Base-by-base conservation (phyloP, 2,797 vertebrate species). In the Pangasius larnaudii region DNA sequence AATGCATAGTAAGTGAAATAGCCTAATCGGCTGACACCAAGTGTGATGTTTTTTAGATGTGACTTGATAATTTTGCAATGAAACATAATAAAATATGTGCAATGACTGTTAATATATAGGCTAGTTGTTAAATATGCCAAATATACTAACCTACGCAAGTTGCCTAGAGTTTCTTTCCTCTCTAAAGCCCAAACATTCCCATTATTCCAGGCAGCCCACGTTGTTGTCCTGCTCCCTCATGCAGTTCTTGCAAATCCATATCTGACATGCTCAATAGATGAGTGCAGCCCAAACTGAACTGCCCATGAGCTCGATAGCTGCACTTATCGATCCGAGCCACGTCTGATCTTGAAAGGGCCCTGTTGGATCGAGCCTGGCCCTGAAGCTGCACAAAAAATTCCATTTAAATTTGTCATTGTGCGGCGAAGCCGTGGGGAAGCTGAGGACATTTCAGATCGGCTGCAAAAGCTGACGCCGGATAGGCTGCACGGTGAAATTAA, bases 381-480 rank as follows among this genome's bases (percentile, higher is more conserved):
- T 95, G 95, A 96, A 96, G 90, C 95, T 95, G 96, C 96, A 96
- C 95, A 96, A 96, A 96, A 96, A 96, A 96, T 97, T 96, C 96
- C 94, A 96, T 97, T 96, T 96, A 95, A 94, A 96, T 97, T 96
- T 97, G 96, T 97, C 96, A 96, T 97, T 95, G 97, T 96, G 95
- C 79, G 22, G 69, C 2, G 36, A 84, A 71, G 88, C 85, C 53
- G 7, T 39, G 58, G 69, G 81, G 87, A 77, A 72, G 69, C 39
- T 19, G 82, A 67, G 86, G 59, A 75, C 71, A 51, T 36, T 58
- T 30, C 53, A 84, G 85, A 24, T 30, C 36, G 56, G 33, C 51
- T 58, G 27, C 51, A 46, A 81, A 67, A 83, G 22, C 51, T 69
- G 71, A 56, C 49, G n/a, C 53, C 18, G 42, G 75, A 63, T n/a